Evolutionary conservation across 2,797 vertebrate species (phyloP), one percentile per base, ranked within the genome.

Genomic region (Sebastes iracundus): DNA sequence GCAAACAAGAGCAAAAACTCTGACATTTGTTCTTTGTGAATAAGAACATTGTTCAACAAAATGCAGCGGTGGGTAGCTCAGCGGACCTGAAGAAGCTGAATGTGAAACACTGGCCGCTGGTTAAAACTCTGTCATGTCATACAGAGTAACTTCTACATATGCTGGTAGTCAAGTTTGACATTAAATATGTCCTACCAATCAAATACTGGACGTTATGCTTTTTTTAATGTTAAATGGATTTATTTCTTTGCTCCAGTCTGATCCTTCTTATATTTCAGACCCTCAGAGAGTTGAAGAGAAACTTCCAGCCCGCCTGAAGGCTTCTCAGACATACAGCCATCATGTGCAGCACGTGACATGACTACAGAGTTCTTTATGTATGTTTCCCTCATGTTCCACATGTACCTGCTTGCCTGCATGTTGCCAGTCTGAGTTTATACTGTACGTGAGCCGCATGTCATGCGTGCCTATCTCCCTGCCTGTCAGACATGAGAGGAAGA

Each of bases 381-480:
- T 61, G 25, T 85, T 79, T 69, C 63, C 63, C 64, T 61, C 23
- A 38, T 80, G 69, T 85, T 84, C 74, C 64, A 68, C 91, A 65
- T 85, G 87, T 86, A 63, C 61, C 76, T 78, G 80, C 89, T 70
- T 88, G 88, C 27, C 81, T 74, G 56, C 58, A 72, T 73, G 84
- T 80, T 78, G 65, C 82, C 75, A 81, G 77, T 77, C 13, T 55
- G 56, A 74, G 28, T 64, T 77, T 72, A 62, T 4, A 49, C 69
- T 22, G 55, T 14, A 13, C 62, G 63, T 22, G 49, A 83, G 81
- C 13, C 18, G 3, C 49, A 35, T 74, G 68, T 78, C 35, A 3
- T 32, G 33, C 74, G 79, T 80, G 53, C 60, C n/a, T 27, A 18
- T 32, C 52, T 63, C 46, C 38, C 69, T 55, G 52, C 14, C 72